Conservation (phyloP, 2,797 vertebrate species). For the Phyllotis vaccarum region DNA sequence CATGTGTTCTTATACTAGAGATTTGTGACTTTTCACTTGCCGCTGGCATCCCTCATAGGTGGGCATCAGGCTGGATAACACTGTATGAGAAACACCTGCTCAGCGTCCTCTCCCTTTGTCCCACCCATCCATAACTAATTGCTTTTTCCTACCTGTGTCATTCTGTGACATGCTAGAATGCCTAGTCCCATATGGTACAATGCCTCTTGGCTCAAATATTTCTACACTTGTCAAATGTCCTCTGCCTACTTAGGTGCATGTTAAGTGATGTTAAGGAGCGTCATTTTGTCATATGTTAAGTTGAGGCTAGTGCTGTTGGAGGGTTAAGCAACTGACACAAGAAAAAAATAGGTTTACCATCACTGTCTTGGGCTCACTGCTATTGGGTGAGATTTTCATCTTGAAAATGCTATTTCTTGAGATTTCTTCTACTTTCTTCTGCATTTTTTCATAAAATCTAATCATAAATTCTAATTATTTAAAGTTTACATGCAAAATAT, state of each 20-base stretch:
- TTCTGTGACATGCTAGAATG: neutral
- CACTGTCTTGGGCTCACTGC: neutral
- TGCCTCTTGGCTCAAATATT: neutral
- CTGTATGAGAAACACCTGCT: too few relatives aligned
- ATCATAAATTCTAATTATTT: neutral
- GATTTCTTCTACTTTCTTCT: neutral
- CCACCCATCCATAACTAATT: neutral
- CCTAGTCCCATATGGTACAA: neutral
- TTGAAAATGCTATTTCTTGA: neutral
- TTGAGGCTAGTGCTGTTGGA: neutral
- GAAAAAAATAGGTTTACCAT: fast-evolving
- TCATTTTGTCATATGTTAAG: neutral
- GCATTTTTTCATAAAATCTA: neutral
- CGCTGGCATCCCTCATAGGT: neutral
- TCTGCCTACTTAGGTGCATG: neutral
- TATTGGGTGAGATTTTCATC: neutral
- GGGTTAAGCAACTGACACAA: neutral
- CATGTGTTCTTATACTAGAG: neutral
- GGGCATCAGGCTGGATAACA: neutral
- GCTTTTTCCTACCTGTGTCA: neutral
- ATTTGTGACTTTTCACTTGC: neutral
- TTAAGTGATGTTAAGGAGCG: neutral
- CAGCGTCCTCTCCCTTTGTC: neutral
- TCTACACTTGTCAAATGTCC: neutral
- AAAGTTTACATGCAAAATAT: neutral